phyloP scores from a whole-genome alignment of 1,140 invertebrate genomes.

The Gryon sp. region DNA sequence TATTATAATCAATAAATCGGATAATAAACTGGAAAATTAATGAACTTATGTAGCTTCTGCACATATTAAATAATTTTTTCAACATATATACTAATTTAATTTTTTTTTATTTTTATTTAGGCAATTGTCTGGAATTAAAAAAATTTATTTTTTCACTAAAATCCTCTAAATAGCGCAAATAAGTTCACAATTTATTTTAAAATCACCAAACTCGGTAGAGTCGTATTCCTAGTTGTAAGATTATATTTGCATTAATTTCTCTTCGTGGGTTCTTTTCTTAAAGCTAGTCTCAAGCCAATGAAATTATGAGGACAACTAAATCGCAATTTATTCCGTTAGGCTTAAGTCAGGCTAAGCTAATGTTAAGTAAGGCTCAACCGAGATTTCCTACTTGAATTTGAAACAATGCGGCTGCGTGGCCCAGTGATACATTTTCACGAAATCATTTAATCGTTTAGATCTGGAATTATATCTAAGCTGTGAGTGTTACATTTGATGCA shows the following conservation, averaged over 20 bases:
- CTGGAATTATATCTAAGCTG: slow-evolving; percentile 45
- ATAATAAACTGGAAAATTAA: too few species aligned
- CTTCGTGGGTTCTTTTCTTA: slow-evolving; percentile 56
- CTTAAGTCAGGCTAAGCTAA: slow-evolving; percentile 60
- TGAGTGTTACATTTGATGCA: slow-evolving; percentile 27
- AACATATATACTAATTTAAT: too few species aligned
- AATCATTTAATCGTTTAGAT: slow-evolving; percentile 59
- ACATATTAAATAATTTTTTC: too few species aligned
- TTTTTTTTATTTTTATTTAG: too few species aligned
- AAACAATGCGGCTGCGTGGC: slow-evolving; percentile 43
- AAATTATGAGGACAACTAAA: slow-evolving; percentile 62
- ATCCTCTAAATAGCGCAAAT: too few species aligned
- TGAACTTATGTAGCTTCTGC: too few species aligned
- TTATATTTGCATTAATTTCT: slow-evolving; percentile 58
- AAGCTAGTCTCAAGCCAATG: slow-evolving; percentile 55
- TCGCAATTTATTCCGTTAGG: slow-evolving; percentile 61
- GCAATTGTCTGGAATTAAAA: too few species aligned
- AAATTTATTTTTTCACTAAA: too few species aligned
- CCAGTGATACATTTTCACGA: slow-evolving; percentile 44
- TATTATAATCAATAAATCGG: too few species aligned
- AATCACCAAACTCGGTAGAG: slow-evolving; percentile 42
- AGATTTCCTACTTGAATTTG: slow-evolving; percentile 61
- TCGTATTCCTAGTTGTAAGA: slow-evolving; percentile 50
- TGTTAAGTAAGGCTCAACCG: slow-evolving; percentile 60
- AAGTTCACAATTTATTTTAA: slow-evolving; percentile 41